phyloP scores from a whole-genome alignment of 2,113 vertebrate species.

The Phyllostomus discolor region DNA sequence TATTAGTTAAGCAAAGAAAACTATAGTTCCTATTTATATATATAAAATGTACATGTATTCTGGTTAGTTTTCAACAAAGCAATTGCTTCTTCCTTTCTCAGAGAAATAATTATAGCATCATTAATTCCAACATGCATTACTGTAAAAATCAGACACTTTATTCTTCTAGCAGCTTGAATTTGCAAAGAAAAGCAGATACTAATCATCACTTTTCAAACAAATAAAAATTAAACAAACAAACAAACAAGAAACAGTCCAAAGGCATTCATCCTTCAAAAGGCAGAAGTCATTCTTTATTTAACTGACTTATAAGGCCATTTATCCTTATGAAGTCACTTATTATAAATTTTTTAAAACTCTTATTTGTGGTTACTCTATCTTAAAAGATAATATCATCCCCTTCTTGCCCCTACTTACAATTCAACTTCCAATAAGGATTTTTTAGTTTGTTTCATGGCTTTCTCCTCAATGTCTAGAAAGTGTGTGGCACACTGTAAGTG shows the following conservation, averaged over 20 bases:
- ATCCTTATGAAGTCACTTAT: not conserved
- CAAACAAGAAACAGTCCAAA: not conserved
- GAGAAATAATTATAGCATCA: slow-evolving; percentile 76
- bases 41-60: not conserved
- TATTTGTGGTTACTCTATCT: not conserved
- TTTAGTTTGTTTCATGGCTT: not conserved
- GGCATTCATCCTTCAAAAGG: not conserved
- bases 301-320: not conserved
- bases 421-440: not conserved
- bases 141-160: slow-evolving; percentile 74
- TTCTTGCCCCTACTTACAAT: not conserved
- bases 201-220: slow-evolving; percentile 72
- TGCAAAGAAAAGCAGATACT: slow-evolving; percentile 74
- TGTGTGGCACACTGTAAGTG: not conserved
- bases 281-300: not conserved
- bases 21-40: not conserved
- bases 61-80: slow-evolving; percentile 60
- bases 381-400: not conserved
- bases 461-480: not conserved
- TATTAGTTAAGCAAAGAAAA: slow-evolving; percentile 4
- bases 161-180: slow-evolving; percentile 70
- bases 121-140: slow-evolving; percentile 75
- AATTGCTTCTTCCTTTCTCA: slow-evolving; percentile 73
- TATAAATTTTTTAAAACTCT: not conserved
- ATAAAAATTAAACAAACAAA: slow-evolving; percentile 72